Conservation (phyloP, 2,797 vertebrate species). For the Fundulus diaphanus region DNA sequence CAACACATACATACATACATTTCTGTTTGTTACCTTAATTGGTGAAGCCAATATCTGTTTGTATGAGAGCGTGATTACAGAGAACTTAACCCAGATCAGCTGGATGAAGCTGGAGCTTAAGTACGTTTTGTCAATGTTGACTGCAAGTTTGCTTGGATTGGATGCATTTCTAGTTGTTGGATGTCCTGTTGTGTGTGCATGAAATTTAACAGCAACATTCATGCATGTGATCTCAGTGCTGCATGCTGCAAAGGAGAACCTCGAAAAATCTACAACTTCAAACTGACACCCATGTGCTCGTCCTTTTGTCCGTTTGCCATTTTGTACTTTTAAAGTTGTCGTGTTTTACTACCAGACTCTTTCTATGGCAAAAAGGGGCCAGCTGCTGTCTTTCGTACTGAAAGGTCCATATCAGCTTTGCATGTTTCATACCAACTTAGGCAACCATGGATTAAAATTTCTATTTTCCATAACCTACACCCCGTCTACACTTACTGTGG, state of each 20-base stretch:
- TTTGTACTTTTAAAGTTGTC: not conserved
- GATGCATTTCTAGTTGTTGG: constrained; percentile 56
- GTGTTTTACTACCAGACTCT: not conserved
- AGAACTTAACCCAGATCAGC: constrained; percentile 45
- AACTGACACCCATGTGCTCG: constrained; percentile 8
- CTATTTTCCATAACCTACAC: not conserved
- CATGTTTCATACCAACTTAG: not conserved
- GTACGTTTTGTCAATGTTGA: constrained; percentile 43
- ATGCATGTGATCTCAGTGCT: constrained; percentile 71
- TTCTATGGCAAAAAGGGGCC: not conserved
- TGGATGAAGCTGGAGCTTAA: constrained; percentile 49
- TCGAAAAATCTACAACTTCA: constrained; percentile 41
- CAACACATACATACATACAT: constrained; percentile 84
- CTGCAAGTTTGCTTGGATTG: constrained; percentile 57
- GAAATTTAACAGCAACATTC: constrained; percentile 56
- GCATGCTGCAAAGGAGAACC: constrained; percentile 66
- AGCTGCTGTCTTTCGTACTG: not conserved
- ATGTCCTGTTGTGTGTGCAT: constrained; percentile 66
- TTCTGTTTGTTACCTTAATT: constrained; percentile 73
- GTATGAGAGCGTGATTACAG: constrained; percentile 34
- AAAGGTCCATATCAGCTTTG: not conserved
- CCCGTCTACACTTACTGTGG: not conserved
- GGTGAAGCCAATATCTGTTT: constrained; percentile 72
- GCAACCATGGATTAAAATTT: not conserved
- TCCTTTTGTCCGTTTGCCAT: not conserved